Evolutionary conservation across 2,113 vertebrate genomes (phyloP).

Genomic region (Bambusicola thoracicus): DNA sequence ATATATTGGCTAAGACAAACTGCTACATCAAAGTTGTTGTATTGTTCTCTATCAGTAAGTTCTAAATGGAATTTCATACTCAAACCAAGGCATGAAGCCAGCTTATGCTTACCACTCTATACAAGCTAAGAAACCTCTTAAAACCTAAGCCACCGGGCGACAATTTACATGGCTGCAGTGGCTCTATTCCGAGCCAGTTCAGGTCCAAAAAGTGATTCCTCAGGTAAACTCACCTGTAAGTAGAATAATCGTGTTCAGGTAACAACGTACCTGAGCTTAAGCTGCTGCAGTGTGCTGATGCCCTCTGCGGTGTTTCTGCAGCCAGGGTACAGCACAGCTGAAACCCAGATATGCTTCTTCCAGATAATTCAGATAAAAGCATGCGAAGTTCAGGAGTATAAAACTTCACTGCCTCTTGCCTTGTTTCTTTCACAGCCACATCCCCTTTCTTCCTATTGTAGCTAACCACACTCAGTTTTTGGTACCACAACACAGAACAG

Average conservation of each 20-base stretch:
- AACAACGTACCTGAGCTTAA: neutral
- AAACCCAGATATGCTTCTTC: neutral
- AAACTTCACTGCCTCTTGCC: neutral
- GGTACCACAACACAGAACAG: neutral
- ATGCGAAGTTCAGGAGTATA: neutral
- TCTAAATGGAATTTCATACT: neutral
- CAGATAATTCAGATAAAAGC: neutral
- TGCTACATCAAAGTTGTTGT: neutral
- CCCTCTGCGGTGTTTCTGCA: neutral
- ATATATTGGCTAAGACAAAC: neutral
- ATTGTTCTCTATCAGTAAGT: neutral
- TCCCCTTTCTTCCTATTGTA: neutral
- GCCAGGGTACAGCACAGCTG: neutral
- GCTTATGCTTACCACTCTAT: neutral
- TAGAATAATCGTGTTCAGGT: neutral
- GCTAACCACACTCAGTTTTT: neutral
- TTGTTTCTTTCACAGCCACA: fast-evolving
- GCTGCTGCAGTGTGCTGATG: neutral
- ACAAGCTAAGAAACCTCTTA: neutral
- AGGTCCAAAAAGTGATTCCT: neutral
- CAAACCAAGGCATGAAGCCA: neutral
- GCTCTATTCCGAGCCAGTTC: neutral
- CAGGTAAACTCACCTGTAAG: neutral
- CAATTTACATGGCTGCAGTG: neutral
- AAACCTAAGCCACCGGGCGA: neutral